Base-by-base conservation (phyloP, 2,888 invertebrate species). In the Blastobasis adustella region DNA sequence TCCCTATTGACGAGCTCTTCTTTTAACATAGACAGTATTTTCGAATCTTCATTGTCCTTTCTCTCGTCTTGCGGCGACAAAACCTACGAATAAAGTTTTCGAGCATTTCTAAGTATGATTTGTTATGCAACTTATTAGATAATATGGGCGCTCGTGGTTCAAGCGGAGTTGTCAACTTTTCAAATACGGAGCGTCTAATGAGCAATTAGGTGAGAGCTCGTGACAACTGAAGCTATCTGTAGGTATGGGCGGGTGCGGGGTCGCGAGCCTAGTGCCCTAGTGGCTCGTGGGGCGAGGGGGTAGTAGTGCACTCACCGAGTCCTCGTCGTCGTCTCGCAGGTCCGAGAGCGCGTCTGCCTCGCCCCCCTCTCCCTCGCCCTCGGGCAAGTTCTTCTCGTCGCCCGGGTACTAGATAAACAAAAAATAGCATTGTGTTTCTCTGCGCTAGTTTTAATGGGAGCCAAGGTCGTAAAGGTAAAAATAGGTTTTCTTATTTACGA, bases 1-100 rank as follows among this genome's bases (percentile, higher is more conserved):
- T 96, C 95, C 69, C 96, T 90, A 73, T 93, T 94, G 61, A 96
- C 93, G 53, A 97, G 90, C 76, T 97, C 97, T 75, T 95, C 94
- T 66, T 94, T 90, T 65, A 97, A 89, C 88, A 88, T 88, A 55
- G 72, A 94, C 88, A 75, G 92, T 91, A 84, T 95, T 93, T 82
- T 96, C 94, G 73, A 93, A 91, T 78, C 94, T 92, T 60, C 93
- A 90, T 71, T 93, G 91, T 76, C 91, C 89, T 72, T 79, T 67
- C 67, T 75, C 71, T 84, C 85, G 57, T 82, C 86, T 76, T 84
- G 82, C 59, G 81, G 85, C 58, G 86, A 86, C 65, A 86, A 75
- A 69, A 86, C 84, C 85, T 86, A 83, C 72, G 77, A 73, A 84
- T 80, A 45, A 77, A 82, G 76, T 75, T 72, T 75, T 68, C 76